A percentile compares a stretch with the other conserved stretches of the same genome.
Evolutionary conservation across 1,140 invertebrate genomes (phyloP).

Genomic region (Pristionchus pacificus): DNA sequence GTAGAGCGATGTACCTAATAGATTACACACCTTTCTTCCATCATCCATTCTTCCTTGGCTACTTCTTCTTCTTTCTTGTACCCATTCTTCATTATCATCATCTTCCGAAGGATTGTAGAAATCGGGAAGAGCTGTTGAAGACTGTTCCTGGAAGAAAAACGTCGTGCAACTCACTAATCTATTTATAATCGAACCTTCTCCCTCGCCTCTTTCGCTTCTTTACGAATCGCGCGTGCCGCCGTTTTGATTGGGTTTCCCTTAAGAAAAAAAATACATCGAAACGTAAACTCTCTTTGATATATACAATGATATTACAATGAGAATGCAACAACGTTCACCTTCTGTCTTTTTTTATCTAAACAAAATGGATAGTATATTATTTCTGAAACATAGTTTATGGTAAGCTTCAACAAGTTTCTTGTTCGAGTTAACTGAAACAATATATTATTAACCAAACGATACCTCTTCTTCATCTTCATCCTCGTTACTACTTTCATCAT

Average conservation of each 20-base stretch:
- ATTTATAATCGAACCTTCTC: conserved; percentile 3
- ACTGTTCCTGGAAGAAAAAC: not conserved
- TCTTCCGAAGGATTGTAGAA: conserved; percentile 67
- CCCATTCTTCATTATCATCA: conserved; percentile 65
- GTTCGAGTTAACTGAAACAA: too few relatives aligned
- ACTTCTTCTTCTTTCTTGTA: conserved; percentile 40
- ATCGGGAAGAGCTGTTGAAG: conserved; percentile 8
- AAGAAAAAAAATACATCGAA: too few relatives aligned
- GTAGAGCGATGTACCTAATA: conserved; percentile 1
- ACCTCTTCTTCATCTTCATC: too few relatives aligned
- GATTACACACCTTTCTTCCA: conserved; percentile 3
- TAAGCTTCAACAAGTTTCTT: too few relatives aligned
- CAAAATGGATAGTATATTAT: too few relatives aligned
- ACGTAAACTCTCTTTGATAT: too few relatives aligned
- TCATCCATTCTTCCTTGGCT: conserved; percentile 1
- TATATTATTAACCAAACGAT: too few relatives aligned
- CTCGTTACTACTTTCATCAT: too few relatives aligned
- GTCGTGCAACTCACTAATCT: not conserved
- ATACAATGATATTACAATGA: too few relatives aligned
- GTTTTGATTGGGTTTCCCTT: conserved; percentile 25
- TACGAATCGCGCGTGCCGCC: not conserved
- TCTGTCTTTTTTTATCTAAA: too few relatives aligned
- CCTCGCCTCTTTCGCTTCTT: conserved; percentile 14
- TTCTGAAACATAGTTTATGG: too few relatives aligned
- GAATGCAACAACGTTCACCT: too few relatives aligned